Percentiles rank a stretch among this genome's conserved stretches.
Conservation (phyloP, 2,113 vertebrate genomes). For the Pungitius pungitius region DNA sequence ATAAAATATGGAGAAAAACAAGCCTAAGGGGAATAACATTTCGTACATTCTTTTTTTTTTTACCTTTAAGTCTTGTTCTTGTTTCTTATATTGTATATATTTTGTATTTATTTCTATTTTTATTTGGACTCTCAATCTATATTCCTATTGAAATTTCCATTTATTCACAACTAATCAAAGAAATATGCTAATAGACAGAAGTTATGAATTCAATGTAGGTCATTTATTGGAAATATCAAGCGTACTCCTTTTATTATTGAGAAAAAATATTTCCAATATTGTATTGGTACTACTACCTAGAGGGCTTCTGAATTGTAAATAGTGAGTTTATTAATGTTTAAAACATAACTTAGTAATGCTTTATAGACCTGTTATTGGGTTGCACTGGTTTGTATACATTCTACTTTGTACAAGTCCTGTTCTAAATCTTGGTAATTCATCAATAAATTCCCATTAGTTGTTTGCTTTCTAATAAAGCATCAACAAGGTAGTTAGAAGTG, state of each 20-base stretch:
- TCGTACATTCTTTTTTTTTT: not conserved
- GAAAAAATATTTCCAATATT: not conserved
- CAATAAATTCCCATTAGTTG: not conserved
- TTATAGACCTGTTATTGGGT: not conserved
- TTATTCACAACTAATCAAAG: not conserved
- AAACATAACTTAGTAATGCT: not conserved
- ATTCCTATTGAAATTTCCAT: not conserved
- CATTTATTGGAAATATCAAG: not conserved
- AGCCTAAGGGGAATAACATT: not conserved
- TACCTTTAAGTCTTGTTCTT: not conserved
- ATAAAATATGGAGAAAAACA: constrained; percentile 10
- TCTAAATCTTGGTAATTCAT: not conserved
- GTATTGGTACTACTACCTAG: constrained; percentile 5
- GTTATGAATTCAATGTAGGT: not conserved
- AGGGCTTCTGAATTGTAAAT: not conserved
- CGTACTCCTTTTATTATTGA: not conserved
- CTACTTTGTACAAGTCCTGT: too few relatives aligned
- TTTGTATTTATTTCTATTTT: not conserved
- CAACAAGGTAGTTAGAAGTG: not conserved
- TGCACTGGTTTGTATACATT: not conserved
- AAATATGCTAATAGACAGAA: not conserved
- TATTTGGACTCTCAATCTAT: not conserved
- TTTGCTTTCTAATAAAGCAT: not conserved
- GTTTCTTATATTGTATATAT: not conserved
- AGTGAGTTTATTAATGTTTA: not conserved